phyloP scores from a whole-genome alignment of 2,888 invertebrate genomes.

The Drosophila conformis region DNA sequence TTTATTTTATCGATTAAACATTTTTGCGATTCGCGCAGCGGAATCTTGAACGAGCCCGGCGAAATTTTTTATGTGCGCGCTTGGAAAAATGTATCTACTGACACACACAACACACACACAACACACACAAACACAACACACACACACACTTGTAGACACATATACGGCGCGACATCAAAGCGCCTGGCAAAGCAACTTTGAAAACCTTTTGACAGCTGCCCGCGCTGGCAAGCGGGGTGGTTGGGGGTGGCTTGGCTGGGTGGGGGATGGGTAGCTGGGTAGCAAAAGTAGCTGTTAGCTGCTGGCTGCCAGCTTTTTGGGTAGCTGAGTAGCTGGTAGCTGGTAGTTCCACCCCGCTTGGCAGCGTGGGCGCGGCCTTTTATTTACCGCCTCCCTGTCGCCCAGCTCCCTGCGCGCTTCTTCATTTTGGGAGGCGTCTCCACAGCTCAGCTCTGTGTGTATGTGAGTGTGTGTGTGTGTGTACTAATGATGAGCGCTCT shows the following conservation, averaged over 20 bases:
- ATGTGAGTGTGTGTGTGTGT: conserved; percentile 29
- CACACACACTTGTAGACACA: conserved; percentile 24
- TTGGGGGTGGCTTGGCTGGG: conserved; percentile 2
- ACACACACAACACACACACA: conserved; percentile 41
- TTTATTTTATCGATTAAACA: conserved; percentile 84
- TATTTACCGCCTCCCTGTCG: conserved; percentile 16
- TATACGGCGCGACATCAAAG: conserved; percentile 71
- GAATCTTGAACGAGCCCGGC: conserved; percentile 68
- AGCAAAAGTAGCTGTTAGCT: conserved; percentile 6
- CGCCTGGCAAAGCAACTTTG: conserved; percentile 73
- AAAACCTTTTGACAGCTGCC: conserved; percentile 77
- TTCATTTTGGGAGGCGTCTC: conserved; percentile 46
- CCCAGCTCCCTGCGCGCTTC: conserved; percentile 13
- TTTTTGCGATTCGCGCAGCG: conserved; percentile 81
- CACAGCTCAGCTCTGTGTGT: conserved; percentile 18
- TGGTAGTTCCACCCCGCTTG: conserved; percentile 45
- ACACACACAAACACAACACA: conserved; percentile 29
- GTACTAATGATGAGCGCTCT: conserved; percentile 66
- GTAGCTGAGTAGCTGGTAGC: conserved; percentile 10
- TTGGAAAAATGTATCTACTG: conserved; percentile 75
- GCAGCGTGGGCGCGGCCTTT: conserved; percentile 66
- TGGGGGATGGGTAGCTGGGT: not conserved
- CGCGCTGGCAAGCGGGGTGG: conserved; percentile 32
- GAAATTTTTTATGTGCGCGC: conserved; percentile 62
- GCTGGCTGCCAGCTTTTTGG: conserved; percentile 1